Evolutionary conservation across 2,888 invertebrate genomes (phyloP).

Genomic region (Parnassius orleans): DNA sequence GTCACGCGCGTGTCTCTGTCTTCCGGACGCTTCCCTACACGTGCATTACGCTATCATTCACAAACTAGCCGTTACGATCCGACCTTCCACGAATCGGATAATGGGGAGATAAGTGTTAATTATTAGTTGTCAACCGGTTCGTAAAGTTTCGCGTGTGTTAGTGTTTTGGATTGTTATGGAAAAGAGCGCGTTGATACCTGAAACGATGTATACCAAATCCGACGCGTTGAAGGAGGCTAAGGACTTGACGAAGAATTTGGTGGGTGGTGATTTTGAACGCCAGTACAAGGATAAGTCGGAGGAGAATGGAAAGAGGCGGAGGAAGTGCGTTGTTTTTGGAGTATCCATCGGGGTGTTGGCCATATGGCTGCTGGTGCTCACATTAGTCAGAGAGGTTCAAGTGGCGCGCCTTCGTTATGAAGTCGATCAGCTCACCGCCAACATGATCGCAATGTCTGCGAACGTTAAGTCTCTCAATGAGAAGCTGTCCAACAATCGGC

Average conservation of each 20-base stretch:
- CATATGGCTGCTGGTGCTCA: constrained; percentile 58
- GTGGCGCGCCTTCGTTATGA: constrained; percentile 56
- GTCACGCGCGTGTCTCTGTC: constrained; percentile 48
- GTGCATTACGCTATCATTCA: constrained; percentile 43
- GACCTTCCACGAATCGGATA: constrained; percentile 55
- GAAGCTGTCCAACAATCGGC: constrained; percentile 59
- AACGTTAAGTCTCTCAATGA: constrained; percentile 61
- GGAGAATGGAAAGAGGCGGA: constrained; percentile 47
- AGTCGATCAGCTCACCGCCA: constrained; percentile 63
- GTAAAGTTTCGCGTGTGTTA: constrained; percentile 49
- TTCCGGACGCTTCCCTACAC: constrained; percentile 38
- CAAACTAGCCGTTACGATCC: constrained; percentile 36
- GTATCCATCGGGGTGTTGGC: constrained; percentile 48
- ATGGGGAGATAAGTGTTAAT: constrained; percentile 63
- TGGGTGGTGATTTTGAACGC: constrained; percentile 70
- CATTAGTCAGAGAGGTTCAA: constrained; percentile 63
- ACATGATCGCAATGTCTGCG: constrained; percentile 60
- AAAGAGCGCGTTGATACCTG: constrained; percentile 65
- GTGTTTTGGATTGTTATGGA: constrained; percentile 56
- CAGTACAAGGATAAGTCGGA: constrained; percentile 57
- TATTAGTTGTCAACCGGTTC: constrained; percentile 42
- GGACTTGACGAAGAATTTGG: constrained; percentile 70
- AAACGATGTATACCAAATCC: constrained; percentile 65
- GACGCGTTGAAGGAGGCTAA: constrained; percentile 58
- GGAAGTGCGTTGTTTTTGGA: constrained; percentile 48